Evolutionary conservation across 2,888 invertebrate species (phyloP).

Genomic region (Icerya purchasi): DNA sequence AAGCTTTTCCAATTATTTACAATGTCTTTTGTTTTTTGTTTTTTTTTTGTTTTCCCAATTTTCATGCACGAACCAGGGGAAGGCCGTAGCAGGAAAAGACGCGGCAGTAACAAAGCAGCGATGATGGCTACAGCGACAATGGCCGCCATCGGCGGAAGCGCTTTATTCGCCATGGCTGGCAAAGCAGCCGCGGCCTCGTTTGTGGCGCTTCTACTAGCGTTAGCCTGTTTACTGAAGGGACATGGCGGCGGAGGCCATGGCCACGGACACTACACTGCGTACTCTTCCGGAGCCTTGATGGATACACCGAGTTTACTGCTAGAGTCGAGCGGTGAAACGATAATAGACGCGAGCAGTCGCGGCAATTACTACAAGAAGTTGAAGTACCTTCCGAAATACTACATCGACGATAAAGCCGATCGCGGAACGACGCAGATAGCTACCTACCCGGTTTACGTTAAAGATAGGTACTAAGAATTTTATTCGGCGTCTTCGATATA

Average conservation of each 20-base stretch:
- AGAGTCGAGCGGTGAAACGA: not conserved
- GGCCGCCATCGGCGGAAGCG: conserved; percentile 59
- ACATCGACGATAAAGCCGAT: not conserved
- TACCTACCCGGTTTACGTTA: too few species aligned
- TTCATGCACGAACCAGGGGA: too few species aligned
- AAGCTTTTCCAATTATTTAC: too few species aligned
- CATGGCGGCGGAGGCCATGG: conserved; percentile 12
- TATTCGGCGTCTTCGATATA: too few species aligned
- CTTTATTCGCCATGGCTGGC: conserved; percentile 56
- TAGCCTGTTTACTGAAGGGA: conserved; percentile 29
- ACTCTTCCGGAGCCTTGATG: not conserved
- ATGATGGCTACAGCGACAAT: conserved; percentile 35
- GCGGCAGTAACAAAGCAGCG: conserved; percentile 10
- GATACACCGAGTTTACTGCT: not conserved
- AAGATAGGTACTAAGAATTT: too few species aligned
- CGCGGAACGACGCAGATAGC: not conserved
- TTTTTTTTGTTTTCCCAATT: too few species aligned
- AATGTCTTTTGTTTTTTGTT: too few species aligned
- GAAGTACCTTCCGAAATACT: not conserved
- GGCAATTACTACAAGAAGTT: not conserved
- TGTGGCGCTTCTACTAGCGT: conserved; percentile 55
- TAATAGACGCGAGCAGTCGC: not conserved
- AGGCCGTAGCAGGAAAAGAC: conserved; percentile 10
- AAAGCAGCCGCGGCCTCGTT: conserved; percentile 68
- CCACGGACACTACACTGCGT: conserved; percentile 3